phyloP scores from a whole-genome alignment of 2,113 vertebrate genomes.

The Nansenia antarctica region DNA sequence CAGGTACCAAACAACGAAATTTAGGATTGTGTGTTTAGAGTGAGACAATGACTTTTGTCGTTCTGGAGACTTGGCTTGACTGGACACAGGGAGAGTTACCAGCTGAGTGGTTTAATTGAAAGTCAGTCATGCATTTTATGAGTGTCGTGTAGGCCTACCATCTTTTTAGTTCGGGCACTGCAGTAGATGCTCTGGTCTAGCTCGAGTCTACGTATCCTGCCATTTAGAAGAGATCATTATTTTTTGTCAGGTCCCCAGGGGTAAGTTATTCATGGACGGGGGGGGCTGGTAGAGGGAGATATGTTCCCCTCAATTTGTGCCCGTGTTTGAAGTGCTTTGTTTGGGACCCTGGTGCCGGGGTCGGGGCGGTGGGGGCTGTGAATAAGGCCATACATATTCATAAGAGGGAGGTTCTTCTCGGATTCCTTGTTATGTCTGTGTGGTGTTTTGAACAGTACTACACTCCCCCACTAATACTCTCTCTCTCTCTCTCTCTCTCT shows the following conservation, averaged over 20 bases:
- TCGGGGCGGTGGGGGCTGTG: slow-evolving; percentile 30
- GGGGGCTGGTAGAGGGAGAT: slow-evolving; percentile 55
- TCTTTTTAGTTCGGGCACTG: no score
- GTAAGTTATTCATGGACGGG: slow-evolving; percentile 48
- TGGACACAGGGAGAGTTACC: no score
- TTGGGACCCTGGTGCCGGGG: slow-evolving; percentile 56
- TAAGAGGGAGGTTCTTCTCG: slow-evolving; percentile 55
- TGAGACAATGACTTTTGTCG: no score
- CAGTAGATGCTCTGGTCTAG: no score
- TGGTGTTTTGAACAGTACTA: slow-evolving; percentile 45
- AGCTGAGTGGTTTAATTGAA: no score
- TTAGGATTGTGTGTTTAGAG: no score
- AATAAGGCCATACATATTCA: slow-evolving; percentile 66
- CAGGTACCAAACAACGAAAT: no score
- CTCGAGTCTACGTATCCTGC: no score
- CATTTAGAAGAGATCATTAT: slow-evolving; percentile 52
- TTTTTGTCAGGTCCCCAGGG: slow-evolving; percentile 52
- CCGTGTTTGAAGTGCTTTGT: slow-evolving; percentile 75
- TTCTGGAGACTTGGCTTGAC: no score
- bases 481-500: no score
- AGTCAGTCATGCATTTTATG: no score
- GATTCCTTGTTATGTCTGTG: slow-evolving; percentile 59
- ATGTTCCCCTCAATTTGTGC: slow-evolving; percentile 46
- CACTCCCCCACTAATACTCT: slow-evolving; percentile 35
- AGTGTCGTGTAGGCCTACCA: no score